Conservation (phyloP, 1,140 invertebrate genomes). For the Metaphire vulgaris region DNA sequence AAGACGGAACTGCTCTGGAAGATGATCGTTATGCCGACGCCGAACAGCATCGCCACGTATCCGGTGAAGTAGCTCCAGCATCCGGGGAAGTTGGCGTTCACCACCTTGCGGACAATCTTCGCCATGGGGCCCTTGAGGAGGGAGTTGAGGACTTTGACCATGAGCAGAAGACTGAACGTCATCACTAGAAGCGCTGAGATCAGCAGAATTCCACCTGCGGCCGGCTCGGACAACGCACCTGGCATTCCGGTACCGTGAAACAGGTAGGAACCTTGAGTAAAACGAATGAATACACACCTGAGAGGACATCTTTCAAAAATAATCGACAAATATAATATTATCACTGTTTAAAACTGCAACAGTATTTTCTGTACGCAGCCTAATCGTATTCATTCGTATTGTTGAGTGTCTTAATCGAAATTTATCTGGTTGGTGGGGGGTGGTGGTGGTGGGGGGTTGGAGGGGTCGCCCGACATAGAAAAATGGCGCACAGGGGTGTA, state of each 20-base stretch:
- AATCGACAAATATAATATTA: no score
- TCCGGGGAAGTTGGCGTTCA: constrained; percentile 54
- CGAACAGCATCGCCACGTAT: constrained; percentile 56
- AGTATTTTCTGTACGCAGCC: no score
- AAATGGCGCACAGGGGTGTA: no score
- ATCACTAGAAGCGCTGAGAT: constrained; percentile 40
- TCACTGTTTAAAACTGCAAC: no score
- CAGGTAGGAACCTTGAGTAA: constrained; percentile 6
- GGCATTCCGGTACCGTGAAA: constrained; percentile 15
- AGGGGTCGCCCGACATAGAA: no score
- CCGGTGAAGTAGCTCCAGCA: constrained; percentile 51
- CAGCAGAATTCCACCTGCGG: constrained; percentile 33
- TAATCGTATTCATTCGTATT: no score
- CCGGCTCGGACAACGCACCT: background rate
- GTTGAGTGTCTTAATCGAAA: no score
- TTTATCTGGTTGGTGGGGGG: no score
- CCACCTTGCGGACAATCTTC: constrained; percentile 48
- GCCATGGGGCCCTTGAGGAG: constrained; percentile 52
- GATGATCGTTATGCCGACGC: constrained; percentile 55
- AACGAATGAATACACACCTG: no score
- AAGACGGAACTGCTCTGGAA: constrained; percentile 59
- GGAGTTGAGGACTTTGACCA: constrained; percentile 52
- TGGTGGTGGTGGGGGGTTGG: no score
- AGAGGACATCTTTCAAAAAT: no score
- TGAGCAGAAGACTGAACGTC: constrained; percentile 53